These are phyloP conservation scores for Chrysomallon squamiferum DNA, from an alignment of 1,140 invertebrate genomes.

Conservation along the genomic window DNA sequence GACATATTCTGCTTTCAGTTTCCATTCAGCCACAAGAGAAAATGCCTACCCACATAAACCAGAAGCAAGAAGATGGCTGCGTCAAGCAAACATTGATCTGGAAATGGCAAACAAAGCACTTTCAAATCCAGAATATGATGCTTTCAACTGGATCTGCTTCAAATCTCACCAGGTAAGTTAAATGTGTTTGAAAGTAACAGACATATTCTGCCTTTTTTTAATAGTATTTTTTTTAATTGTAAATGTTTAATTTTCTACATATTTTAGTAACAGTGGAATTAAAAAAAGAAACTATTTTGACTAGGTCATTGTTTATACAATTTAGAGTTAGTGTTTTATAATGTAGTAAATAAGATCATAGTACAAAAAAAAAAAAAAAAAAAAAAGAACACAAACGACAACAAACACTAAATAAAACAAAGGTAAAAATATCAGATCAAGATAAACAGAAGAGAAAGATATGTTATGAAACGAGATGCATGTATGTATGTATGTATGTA, in stretches of 20 bases:
- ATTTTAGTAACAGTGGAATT: not conserved
- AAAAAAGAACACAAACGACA: not conserved
- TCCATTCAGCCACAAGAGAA: not conserved
- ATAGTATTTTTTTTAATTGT: not conserved
- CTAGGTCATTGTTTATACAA: not conserved
- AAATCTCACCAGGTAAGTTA: slow-evolving; percentile 34
- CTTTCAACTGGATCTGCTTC: slow-evolving; percentile 37
- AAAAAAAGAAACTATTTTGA: not conserved
- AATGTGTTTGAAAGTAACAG: not conserved
- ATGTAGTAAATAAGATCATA: not conserved
- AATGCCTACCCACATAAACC: not conserved
- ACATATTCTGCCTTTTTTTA: not conserved
- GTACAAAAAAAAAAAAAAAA: not conserved
- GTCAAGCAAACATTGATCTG: slow-evolving; percentile 30
- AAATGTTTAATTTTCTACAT: not conserved
- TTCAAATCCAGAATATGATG: not conserved
- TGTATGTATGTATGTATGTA: not conserved
- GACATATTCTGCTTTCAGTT: not conserved
- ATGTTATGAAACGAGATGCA: not conserved
- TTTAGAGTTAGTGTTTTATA: not conserved
- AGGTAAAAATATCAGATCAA: not conserved
- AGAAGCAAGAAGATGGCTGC: slow-evolving; percentile 27
- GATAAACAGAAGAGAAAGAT: not conserved
- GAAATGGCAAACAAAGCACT: slow-evolving; percentile 10
- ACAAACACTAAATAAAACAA: not conserved